Percentiles rank a stretch among this genome's conserved stretches.
Conservation (phyloP, 1,140 invertebrate genomes). For the Maniola jurtina region DNA sequence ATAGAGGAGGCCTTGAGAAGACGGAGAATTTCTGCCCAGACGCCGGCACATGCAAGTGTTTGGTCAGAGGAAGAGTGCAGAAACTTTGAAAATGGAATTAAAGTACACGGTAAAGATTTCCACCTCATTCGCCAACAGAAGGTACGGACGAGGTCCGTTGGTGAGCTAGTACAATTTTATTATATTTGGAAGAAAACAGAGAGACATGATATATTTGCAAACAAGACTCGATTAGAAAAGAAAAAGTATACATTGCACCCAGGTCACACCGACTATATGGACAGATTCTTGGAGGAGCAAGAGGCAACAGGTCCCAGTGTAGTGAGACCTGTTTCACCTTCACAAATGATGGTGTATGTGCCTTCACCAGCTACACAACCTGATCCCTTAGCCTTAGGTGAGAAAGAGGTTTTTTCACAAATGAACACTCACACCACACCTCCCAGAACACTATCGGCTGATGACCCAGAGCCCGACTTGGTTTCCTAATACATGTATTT, state of each 20-base stretch:
- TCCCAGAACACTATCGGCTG: constrained; percentile 56
- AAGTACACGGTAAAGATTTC: constrained; percentile 97
- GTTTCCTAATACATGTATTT: constrained; percentile 67
- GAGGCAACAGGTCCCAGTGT: constrained; percentile 76
- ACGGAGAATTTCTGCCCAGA: constrained; percentile 83
- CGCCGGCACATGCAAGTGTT: constrained; percentile 85
- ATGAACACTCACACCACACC: constrained; percentile 59
- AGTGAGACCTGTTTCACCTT: constrained; percentile 71
- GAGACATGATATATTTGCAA: constrained; percentile 94
- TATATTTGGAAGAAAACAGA: constrained; percentile 99
- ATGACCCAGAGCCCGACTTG: constrained; percentile 60
- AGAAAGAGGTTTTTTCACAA: constrained; percentile 76
- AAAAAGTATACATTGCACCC: constrained; percentile 93
- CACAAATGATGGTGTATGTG: constrained; percentile 66
- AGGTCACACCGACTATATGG: constrained; percentile 92
- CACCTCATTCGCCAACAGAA: constrained; percentile 96
- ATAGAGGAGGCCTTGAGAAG: constrained; percentile 94
- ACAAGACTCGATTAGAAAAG: constrained; percentile 90
- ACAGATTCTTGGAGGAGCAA: constrained; percentile 90
- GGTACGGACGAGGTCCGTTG: constrained; percentile 95
- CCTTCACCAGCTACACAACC: constrained; percentile 67
- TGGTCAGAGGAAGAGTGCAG: constrained; percentile 99
- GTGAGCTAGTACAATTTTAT: constrained; percentile 98
- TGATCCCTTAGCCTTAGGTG: constrained; percentile 72
- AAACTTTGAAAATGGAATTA: constrained; percentile 96